Base-by-base conservation (phyloP, 2,888 invertebrate species). In the Drosophila ezoana region DNA sequence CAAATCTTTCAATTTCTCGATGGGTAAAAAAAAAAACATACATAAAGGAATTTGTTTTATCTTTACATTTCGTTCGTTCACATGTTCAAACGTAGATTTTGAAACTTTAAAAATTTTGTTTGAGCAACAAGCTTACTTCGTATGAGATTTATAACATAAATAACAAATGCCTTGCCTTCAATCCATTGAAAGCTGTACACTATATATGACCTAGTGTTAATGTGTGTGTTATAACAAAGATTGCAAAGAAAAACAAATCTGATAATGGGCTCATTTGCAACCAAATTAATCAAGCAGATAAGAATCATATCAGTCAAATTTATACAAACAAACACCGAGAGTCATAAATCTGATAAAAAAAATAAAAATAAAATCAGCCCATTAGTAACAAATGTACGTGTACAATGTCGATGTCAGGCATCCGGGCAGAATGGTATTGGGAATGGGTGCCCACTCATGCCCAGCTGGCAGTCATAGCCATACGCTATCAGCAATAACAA, bases 211-310 rank as follows among this genome's bases (percentile, higher is more conserved):
- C 18, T 11, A 3, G 14, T 40, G 16, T 32, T 32, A 18, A 38
- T 38, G 37, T 38, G 3, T 38, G 52, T 9, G 16, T 0, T 40
- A 11, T 14, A 6, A 14, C 8, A 8, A 38, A 28, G 28, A 32
- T 40, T 20, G 33, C 14, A 54, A 8, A 20, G 14, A 40, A 14
- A 51, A 43, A 41, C 20, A 20, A n/a, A 9, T 8, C 13, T 28
- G 71, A 71, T 66, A 74, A 59, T 9, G 16, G 51, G 41, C 59
- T 74, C 59, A 71, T 59, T 74, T 59, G 49, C 54, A 71, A 43
- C 18, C 49, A 59, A 47, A 74, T 52, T 60, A 51, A 56, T 57
- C 47, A 48, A 38, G 3, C 13, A 35, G 72, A 75, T 68, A 72
- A 67, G 41, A 9, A 73, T 16, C 58, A 71, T 54, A 59, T 59